Evolutionary conservation across 2,797 vertebrate genomes (phyloP).

Genomic region (Falco biarmicus): DNA sequence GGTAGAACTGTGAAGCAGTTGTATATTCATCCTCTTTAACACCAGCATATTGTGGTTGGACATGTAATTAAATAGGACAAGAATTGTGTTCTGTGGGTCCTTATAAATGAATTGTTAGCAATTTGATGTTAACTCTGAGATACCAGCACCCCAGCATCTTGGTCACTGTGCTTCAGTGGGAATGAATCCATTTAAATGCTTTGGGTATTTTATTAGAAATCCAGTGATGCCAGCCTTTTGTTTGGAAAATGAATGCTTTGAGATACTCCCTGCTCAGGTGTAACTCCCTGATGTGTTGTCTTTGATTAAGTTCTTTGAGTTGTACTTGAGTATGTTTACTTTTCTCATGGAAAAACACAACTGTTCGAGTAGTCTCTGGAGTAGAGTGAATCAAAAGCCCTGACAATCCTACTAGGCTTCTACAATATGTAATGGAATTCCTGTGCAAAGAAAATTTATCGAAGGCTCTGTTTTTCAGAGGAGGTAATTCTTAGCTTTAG

Average conservation of each 20-base stretch:
- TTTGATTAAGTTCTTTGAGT: neutral
- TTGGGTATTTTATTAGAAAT: neutral
- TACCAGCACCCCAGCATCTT: neutral
- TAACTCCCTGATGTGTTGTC: neutral
- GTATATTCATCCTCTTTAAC: neutral
- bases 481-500: neutral
- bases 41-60: neutral
- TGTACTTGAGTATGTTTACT: neutral
- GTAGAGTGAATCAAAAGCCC: neutral
- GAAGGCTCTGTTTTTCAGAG: neutral
- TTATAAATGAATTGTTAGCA: neutral
- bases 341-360: neutral
- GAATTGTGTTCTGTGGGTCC: neutral
- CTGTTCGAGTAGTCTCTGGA: neutral
- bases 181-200: neutral
- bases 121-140: neutral
- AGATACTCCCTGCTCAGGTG: neutral
- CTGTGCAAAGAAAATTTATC: neutral
- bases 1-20: neutral
- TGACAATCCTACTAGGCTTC: neutral
- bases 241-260: neutral
- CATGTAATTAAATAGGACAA: neutral
- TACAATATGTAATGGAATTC: neutral
- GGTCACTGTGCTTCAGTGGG: neutral
- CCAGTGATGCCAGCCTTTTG: neutral